phyloP scores from a whole-genome alignment of 2,797 vertebrate genomes.

The Pterois miles region DNA sequence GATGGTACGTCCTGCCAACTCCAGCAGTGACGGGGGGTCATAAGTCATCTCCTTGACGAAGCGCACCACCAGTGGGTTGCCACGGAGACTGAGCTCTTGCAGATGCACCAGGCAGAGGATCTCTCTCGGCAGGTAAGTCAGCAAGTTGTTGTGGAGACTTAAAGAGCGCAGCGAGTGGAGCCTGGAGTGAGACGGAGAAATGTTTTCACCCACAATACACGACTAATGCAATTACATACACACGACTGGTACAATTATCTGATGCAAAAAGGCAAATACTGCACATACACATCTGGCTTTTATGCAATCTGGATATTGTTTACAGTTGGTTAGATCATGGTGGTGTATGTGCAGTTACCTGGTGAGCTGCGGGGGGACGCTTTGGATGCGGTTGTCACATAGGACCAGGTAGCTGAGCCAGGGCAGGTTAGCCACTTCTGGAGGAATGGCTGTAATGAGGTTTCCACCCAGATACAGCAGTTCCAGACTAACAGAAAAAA shows the following conservation, averaged over 20 bases:
- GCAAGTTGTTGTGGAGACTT: slow-evolving; percentile 97
- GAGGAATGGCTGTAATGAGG: slow-evolving; percentile 93
- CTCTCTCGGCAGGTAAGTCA: slow-evolving; percentile 96
- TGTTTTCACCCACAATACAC: background rate
- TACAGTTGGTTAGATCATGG: background rate
- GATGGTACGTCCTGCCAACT: slow-evolving; percentile 92
- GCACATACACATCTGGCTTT: background rate
- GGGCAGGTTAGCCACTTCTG: slow-evolving; percentile 94
- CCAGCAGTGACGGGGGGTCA: slow-evolving; percentile 93
- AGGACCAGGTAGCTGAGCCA: slow-evolving; percentile 94
- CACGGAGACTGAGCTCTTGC: slow-evolving; percentile 96
- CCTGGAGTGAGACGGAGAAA: slow-evolving; percentile 69
- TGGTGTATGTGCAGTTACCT: slow-evolving; percentile 78
- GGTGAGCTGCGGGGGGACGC: slow-evolving; percentile 95
- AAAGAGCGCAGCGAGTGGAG: slow-evolving; percentile 94
- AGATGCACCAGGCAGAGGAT: slow-evolving; percentile 95
- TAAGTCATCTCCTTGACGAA: slow-evolving; percentile 98
- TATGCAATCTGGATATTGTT: background rate
- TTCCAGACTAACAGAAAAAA: slow-evolving; percentile 87
- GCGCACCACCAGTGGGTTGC: slow-evolving; percentile 97
- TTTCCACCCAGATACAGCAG: slow-evolving; percentile 97
- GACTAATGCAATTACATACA: background rate
- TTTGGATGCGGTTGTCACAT: slow-evolving; percentile 98
- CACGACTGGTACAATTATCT: background rate
- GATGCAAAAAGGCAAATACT: background rate